Conservation (phyloP, 2,797 vertebrate genomes). For the Dendrocincla fuliginosa region DNA sequence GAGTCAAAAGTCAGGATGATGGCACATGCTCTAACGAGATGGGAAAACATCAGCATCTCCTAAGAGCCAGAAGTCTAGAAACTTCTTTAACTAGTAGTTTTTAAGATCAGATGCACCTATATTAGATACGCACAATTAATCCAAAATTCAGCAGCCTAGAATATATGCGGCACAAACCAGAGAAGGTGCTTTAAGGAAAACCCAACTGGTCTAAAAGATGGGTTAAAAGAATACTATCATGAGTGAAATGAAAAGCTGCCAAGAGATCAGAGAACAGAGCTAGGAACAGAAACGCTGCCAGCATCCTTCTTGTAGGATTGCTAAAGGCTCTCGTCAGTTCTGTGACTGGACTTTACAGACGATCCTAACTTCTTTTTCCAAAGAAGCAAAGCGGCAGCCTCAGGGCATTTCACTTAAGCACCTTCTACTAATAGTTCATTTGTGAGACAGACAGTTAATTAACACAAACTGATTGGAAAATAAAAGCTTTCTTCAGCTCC, state of each 20-base stretch:
- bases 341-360: not conserved
- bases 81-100: not conserved
- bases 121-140: not conserved
- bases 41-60: not conserved
- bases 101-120: not conserved
- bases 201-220: not conserved
- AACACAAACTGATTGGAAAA: not conserved
- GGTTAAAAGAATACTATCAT: not conserved
- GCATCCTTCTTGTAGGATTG: not conserved
- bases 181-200: constrained; percentile 20
- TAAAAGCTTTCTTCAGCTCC: not conserved
- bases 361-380: not conserved
- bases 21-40: not conserved
- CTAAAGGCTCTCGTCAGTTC: not conserved
- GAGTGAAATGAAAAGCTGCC: constrained; percentile 4
- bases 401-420: constrained; percentile 25
- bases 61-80: not conserved
- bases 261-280: not conserved
- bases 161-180: not conserved
- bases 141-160: not conserved
- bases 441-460: constrained; percentile 47
- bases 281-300: not conserved
- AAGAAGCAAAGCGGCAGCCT: not conserved
- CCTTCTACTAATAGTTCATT: constrained; percentile 21
- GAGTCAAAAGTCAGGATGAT: not conserved